Conservation (phyloP, 2,113 vertebrate genomes). For the Trochalopteron elliotii region DNA sequence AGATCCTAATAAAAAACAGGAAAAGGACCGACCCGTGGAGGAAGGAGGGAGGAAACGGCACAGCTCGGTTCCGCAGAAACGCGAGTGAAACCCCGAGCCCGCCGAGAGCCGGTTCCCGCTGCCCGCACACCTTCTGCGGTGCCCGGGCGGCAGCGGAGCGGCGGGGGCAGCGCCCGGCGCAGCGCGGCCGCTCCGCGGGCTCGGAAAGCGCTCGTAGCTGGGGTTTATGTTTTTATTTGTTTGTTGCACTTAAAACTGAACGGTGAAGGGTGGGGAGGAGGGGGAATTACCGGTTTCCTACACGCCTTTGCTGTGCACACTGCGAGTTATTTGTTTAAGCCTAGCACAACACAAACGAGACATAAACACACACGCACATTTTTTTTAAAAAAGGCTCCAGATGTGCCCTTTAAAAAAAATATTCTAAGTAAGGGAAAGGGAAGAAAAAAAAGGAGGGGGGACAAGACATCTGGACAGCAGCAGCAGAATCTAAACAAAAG, state of each 20-base stretch:
- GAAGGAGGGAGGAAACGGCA: neutral
- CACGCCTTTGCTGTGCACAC: slow-evolving; percentile 23
- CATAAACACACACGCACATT: slow-evolving; percentile 54
- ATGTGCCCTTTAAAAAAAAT: slow-evolving; percentile 58
- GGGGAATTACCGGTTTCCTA: neutral
- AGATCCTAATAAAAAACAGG: neutral
- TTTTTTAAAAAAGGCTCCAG: slow-evolving; percentile 56
- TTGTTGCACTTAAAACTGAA: slow-evolving; percentile 44
- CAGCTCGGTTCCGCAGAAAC: neutral
- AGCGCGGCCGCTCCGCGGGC: neutral
- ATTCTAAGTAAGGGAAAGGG: slow-evolving; percentile 44
- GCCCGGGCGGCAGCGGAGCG: neutral
- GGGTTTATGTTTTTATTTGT: slow-evolving; percentile 36
- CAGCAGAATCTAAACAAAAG: slow-evolving; percentile 52
- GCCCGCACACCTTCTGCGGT: neutral
- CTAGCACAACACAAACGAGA: slow-evolving; percentile 54
- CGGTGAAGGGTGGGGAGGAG: neutral
- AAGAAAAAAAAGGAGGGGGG: slow-evolving; percentile 33
- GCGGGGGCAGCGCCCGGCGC: no score
- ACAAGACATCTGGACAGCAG: slow-evolving; percentile 61
- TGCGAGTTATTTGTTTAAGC: slow-evolving; percentile 37
- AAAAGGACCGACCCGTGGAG: neutral
- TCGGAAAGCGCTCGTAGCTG: neutral
- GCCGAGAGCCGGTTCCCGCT: neutral
- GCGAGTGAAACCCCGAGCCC: neutral